A percentile compares a stretch with the other conserved stretches of the same genome.
Evolutionary conservation across 30 jellyfish, hydroid and myxozoan species (phyloP).

Genomic region (Pseudorhiza aurosa): DNA sequence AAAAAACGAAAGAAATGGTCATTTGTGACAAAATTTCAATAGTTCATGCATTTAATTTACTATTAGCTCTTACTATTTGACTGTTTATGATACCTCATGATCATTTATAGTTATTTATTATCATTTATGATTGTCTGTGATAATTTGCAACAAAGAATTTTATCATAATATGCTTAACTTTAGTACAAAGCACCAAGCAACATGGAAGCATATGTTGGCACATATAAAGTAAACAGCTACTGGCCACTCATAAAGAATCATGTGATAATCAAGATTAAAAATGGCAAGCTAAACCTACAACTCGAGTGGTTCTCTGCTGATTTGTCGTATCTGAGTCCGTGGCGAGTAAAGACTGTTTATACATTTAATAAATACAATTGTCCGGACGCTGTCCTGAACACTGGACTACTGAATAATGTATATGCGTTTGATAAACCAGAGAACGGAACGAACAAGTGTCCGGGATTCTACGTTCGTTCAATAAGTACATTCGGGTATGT

Average conservation of each 20-base stretch:
- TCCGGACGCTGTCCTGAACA: neutral
- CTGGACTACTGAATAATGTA: conserved; percentile 33
- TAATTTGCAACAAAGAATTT: too few relatives aligned
- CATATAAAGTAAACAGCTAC: conserved; percentile 39
- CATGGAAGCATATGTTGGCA: conserved; percentile 54
- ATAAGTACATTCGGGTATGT: conserved; percentile 41
- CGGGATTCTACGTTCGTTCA: conserved; percentile 46
- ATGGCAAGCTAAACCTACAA: conserved; percentile 16
- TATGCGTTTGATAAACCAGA: conserved; percentile 29
- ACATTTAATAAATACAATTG: neutral
- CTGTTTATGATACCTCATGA: too few relatives aligned
- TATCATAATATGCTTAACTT: neutral
- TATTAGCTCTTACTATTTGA: too few relatives aligned
- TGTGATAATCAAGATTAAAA: conserved; percentile 7
- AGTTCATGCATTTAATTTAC: too few relatives aligned
- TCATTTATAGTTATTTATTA: too few relatives aligned
- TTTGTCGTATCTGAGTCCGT: conserved; percentile 27
- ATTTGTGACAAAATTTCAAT: too few relatives aligned
- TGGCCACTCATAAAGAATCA: conserved; percentile 68
- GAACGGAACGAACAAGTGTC: conserved; percentile 14
- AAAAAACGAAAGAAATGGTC: too few relatives aligned
- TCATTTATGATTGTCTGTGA: too few relatives aligned
- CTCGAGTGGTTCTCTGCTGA: conserved; percentile 60
- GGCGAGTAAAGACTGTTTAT: conserved; percentile 44
- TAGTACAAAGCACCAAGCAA: conserved; percentile 62